Base-by-base conservation (phyloP, 2,797 vertebrate species). In the Phrynocephalus guinanensis region DNA sequence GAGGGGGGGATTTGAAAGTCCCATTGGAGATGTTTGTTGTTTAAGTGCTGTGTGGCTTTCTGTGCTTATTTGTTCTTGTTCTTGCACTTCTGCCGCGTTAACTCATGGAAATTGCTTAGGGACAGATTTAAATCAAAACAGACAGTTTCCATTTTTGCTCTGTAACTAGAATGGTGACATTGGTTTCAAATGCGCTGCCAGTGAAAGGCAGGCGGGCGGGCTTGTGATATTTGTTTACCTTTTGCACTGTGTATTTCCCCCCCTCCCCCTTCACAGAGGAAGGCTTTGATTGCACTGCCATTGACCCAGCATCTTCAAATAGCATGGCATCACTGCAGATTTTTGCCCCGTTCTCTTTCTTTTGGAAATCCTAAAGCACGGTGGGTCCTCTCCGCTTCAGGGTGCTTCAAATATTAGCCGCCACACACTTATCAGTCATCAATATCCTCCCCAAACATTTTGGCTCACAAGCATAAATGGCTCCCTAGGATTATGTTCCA, bases 101-200 rank as follows among this genome's bases (percentile, higher is more conserved):
- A 96, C 93, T 96, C 95, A 94, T 94, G 95, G 95, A 96, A 97
- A 97, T 92, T 95, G 95, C 95, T 96, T 90, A 95, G 89, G 94
- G 95, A 95, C 93, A 96, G 94, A 96, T 94, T 96, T 95, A 96
- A 97, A 96, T 96, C 94, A 94, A 95, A 96, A 92, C 93, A 96
- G 96, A 96, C 95, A 96, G 94, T 95, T 96, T 95, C 91, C 94
- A 94, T 94, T 96, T 95, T 96, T 96, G 91, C 90, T 96, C 94
- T 94, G 92, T 95, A 96, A 95, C 95, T 96, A 92, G 91, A 93
- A 92, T 88, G 84, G 90, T 91, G 94, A 96, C 94, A 95, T 94
- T 94, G 95, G 91, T 94, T 97, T 94, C 93, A 96, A 96, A 95
- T 92, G 83, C 52, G 1, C 95, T 92, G 88, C 93, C 94, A 87